phyloP scores from a whole-genome alignment of 2,113 vertebrate species.

The Lynx canadensis region DNA sequence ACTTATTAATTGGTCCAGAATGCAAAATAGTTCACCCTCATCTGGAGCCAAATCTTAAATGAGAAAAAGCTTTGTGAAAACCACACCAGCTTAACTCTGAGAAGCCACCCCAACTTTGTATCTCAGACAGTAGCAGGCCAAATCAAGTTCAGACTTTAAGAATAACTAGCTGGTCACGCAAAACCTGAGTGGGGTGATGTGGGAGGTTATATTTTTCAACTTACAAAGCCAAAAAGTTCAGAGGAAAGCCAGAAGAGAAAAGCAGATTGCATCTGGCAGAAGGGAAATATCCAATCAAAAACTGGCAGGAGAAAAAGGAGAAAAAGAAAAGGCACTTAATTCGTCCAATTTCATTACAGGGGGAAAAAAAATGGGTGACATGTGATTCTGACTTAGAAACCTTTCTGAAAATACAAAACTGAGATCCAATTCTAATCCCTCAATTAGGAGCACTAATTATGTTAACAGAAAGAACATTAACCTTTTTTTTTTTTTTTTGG shows the following conservation, averaged over 20 bases:
- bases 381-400: slow-evolving; percentile 48
- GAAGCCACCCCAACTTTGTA: background rate
- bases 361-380: background rate
- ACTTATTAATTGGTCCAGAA: slow-evolving; percentile 43
- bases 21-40: slow-evolving; percentile 51
- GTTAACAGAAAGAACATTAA: slow-evolving; percentile 37
- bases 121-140: slow-evolving; percentile 15
- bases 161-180: background rate
- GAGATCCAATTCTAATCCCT: slow-evolving; percentile 51
- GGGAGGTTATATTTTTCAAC: slow-evolving; percentile 37
- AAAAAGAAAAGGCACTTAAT: slow-evolving; percentile 10
- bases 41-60: slow-evolving; percentile 55
- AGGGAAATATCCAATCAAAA: slow-evolving; percentile 66
- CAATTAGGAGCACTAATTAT: slow-evolving; percentile 51
- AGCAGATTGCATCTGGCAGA: slow-evolving; percentile 54
- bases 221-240: background rate
- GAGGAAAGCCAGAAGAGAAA: slow-evolving; percentile 47
- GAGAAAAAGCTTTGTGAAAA: slow-evolving; percentile 6
- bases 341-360: background rate
- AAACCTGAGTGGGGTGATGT: background rate
- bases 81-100: background rate
- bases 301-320: slow-evolving; percentile 44
- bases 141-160: background rate
- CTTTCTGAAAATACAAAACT: slow-evolving; percentile 36
- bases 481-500: background rate